A percentile compares a stretch with the other conserved stretches of the same genome.
phyloP scores from a whole-genome alignment of 2,888 invertebrate genomes.

The Laothoe populi region DNA sequence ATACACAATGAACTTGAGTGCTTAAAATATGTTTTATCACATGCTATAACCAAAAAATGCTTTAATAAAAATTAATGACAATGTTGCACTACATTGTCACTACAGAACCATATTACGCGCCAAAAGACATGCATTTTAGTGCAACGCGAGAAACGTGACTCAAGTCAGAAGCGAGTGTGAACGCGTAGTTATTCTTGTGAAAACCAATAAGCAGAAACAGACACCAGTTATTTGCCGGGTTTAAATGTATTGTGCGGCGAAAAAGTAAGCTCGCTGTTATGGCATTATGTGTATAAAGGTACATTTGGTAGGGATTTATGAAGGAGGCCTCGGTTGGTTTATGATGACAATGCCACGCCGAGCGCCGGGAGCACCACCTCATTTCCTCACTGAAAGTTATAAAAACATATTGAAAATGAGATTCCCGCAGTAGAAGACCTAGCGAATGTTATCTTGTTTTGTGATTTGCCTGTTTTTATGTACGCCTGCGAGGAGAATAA shows the following conservation, averaged over 20 bases:
- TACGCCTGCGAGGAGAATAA: constrained; percentile 65
- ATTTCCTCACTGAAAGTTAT: constrained; percentile 84
- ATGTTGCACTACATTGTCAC: not conserved
- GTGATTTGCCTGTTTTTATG: constrained; percentile 81
- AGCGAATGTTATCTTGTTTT: constrained; percentile 82
- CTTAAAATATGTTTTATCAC: no score
- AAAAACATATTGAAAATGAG: constrained; percentile 85
- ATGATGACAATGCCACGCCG: constrained; percentile 79
- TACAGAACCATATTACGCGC: not conserved
- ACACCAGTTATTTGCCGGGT: constrained; percentile 67
- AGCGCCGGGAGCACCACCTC: constrained; percentile 78
- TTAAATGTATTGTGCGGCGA: constrained; percentile 69
- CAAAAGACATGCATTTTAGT: constrained; percentile 20
- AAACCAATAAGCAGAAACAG: constrained; percentile 52
- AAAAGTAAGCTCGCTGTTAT: constrained; percentile 71
- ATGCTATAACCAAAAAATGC: not conserved
- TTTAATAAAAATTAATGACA: constrained; percentile 10
- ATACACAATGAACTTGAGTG: no score
- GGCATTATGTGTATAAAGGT: constrained; percentile 82
- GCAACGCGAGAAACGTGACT: constrained; percentile 16
- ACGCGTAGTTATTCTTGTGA: constrained; percentile 28
- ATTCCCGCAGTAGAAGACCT: constrained; percentile 76
- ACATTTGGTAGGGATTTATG: constrained; percentile 82
- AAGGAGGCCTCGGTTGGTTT: constrained; percentile 79
- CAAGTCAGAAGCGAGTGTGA: constrained; percentile 17